Evolutionary conservation across 92 coral and sea anemone species (phyloP).

Genomic region (Zoanthus sansibaricus): DNA sequence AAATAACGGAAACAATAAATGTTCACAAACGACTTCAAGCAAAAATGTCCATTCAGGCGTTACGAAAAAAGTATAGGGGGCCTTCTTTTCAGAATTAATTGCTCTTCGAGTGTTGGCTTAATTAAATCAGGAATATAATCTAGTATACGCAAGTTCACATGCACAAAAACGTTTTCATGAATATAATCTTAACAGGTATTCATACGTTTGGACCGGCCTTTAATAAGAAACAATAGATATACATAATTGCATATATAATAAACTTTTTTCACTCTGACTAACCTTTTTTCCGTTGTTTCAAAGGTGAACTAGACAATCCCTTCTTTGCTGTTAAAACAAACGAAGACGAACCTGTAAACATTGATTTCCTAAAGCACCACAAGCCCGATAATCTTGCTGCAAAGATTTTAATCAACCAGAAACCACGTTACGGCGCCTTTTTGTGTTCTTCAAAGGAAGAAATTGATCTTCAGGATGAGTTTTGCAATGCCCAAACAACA

Average conservation of each 20-base stretch:
- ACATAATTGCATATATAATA: neutral
- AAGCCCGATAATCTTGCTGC: constrained; percentile 73
- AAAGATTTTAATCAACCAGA: constrained; percentile 73
- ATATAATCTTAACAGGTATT: no score
- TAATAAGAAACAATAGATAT: no score
- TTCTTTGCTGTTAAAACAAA: constrained; percentile 75
- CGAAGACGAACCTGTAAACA: constrained; percentile 80
- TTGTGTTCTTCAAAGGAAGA: constrained; percentile 69
- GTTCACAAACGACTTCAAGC: no score
- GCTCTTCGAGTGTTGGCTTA: no score
- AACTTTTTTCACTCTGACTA: neutral
- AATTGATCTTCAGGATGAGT: constrained; percentile 75
- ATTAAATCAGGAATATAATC: no score
- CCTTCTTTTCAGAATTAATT: no score
- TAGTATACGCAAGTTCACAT: no score
- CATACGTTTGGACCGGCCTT: no score
- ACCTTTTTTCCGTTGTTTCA: neutral
- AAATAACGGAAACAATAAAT: no score
- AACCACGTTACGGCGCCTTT: constrained; percentile 87
- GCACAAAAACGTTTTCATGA: neutral
- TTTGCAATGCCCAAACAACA: constrained; percentile 75
- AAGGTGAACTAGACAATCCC: constrained; percentile 49
- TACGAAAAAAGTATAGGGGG: no score
- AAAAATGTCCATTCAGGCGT: no score
- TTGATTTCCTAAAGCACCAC: constrained; percentile 78